phyloP scores from a whole-genome alignment of 2,797 vertebrate species.

The Lepus oiostolus region DNA sequence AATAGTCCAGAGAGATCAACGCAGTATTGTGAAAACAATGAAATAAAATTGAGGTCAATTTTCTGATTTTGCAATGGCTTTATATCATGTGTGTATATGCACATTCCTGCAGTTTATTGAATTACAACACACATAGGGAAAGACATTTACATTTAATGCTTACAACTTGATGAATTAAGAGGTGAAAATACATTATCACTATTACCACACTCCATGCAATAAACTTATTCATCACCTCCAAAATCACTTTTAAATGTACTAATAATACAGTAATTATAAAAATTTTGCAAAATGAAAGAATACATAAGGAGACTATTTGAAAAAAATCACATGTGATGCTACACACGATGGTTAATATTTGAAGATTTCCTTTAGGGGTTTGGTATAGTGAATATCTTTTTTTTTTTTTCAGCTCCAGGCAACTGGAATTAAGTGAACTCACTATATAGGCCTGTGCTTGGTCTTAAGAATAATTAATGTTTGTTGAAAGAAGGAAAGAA shows the following conservation, averaged over 20 bases:
- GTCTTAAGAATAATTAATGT: neutral
- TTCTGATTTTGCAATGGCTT: neutral
- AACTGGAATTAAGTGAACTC: neutral
- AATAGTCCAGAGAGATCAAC: neutral
- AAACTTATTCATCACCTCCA: neutral
- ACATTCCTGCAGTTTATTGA: neutral
- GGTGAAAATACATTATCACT: too few species aligned
- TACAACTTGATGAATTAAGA: neutral
- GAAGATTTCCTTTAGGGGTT: neutral
- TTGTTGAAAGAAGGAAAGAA: neutral
- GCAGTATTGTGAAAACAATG: neutral
- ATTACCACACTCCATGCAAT: neutral
- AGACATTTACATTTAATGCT: neutral
- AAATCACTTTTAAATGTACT: neutral
- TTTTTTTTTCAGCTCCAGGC: neutral
- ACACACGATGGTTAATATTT: neutral
- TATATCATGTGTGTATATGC: neutral
- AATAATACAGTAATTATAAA: neutral
- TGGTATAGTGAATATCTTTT: neutral
- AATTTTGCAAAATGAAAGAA: neutral
- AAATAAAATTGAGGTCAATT: neutral
- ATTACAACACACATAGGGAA: neutral
- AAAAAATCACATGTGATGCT: neutral
- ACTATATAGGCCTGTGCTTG: neutral
- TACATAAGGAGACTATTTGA: neutral